These are phyloP conservation scores for Criorhina ranunculi DNA, from an alignment of 2,888 invertebrate species.

Conservation along the genomic window DNA sequence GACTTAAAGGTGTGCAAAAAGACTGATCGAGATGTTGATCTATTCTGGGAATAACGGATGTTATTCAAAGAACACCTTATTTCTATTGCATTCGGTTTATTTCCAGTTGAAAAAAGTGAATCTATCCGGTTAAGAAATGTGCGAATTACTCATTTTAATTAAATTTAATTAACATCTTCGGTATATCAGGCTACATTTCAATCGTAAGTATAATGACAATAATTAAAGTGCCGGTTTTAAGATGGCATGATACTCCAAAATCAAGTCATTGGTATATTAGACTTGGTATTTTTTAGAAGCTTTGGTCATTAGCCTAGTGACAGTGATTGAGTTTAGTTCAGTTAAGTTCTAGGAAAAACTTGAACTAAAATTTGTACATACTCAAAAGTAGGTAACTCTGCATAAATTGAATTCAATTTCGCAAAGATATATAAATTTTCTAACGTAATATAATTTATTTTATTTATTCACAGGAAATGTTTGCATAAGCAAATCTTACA, in stretches of 20 bases:
- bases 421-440: too few species aligned
- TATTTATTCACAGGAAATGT: constrained; percentile 45
- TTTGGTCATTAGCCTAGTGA: neutral
- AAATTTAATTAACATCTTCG: constrained; percentile 7
- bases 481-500: neutral
- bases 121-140: constrained; percentile 15
- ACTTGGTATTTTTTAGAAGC: neutral
- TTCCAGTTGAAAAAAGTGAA: neutral
- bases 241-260: neutral
- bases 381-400: neutral
- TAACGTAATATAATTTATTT: neutral
- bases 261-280: neutral
- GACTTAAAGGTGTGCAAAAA: neutral
- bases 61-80: too few species aligned
- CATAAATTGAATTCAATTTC: neutral
- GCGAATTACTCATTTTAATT: constrained; percentile 4
- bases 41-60: neutral
- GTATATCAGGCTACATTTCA: neutral
- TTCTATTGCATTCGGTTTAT: neutral
- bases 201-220: constrained; percentile 1
- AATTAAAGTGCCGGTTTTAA: constrained; percentile 9
- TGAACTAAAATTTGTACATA: neutral
- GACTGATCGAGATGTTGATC: neutral
- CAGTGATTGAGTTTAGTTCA: constrained; percentile 10
- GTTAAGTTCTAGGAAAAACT: neutral